Conservation (phyloP, 2,797 vertebrate genomes). For the Pseudomugil gertrudae region DNA sequence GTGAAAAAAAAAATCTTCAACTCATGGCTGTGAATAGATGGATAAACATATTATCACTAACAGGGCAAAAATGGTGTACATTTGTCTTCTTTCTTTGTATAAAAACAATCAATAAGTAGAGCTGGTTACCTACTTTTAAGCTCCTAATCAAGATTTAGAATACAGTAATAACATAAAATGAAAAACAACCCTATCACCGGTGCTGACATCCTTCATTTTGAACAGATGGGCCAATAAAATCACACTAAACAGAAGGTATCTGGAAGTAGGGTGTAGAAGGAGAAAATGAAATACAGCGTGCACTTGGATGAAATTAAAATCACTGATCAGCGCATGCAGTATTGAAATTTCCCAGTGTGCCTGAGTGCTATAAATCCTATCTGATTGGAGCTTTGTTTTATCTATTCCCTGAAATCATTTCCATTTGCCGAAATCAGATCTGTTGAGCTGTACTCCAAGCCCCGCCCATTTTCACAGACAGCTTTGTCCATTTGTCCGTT, state of each 20-base stretch:
- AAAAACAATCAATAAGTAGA: neutral
- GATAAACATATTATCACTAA: neutral
- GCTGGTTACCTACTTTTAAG: neutral
- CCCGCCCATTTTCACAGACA: neutral
- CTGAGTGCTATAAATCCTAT: conserved; percentile 29
- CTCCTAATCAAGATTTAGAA: neutral
- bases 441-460: conserved; percentile 15
- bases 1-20: neutral
- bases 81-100: neutral
- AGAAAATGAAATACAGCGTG: neutral
- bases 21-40: neutral
- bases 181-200: neutral
- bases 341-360: conserved; percentile 11
- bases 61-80: neutral
- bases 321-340: conserved; percentile 15
- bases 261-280: neutral
- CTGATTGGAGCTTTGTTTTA: conserved; percentile 32
- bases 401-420: conserved; percentile 16
- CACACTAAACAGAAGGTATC: neutral
- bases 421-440: conserved; percentile 17
- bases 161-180: neutral
- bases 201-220: neutral
- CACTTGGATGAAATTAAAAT: conserved; percentile 17
- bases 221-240: neutral
- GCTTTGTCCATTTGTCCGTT: conserved; percentile 5